Percentiles rank a stretch among this genome's conserved stretches.
These are phyloP conservation scores for Saturnia pavonia DNA, from an alignment of 2,888 invertebrate genomes.

Conservation along the genomic window DNA sequence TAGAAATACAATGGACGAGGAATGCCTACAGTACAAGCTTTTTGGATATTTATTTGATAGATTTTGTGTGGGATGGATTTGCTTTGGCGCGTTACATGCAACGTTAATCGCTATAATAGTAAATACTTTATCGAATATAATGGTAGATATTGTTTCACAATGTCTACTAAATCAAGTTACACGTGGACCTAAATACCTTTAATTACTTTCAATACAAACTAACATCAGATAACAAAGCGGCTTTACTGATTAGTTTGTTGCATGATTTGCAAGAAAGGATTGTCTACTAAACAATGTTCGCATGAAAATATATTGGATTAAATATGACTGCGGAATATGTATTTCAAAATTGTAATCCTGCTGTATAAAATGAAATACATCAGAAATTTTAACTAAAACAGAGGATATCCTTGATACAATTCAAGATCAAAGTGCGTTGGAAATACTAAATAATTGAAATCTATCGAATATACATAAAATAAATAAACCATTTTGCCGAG, in stretches of 20 bases:
- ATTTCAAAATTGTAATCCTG: not conserved
- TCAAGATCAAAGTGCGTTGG: slow-evolving; percentile 3
- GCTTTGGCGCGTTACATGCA: slow-evolving; percentile 57
- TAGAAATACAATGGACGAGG: slow-evolving; percentile 74
- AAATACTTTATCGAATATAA: slow-evolving; percentile 29
- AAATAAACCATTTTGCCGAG: slow-evolving; percentile 41
- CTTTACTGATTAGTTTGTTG: not conserved
- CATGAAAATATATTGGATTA: not conserved
- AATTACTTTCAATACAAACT: not conserved
- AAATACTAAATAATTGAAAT: slow-evolving; percentile 25
- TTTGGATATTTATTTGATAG: slow-evolving; percentile 81
- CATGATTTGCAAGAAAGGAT: not conserved
- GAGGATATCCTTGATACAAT: not conserved
- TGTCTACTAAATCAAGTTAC: not conserved
- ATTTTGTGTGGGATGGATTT: slow-evolving; percentile 78
- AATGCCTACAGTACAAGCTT: slow-evolving; percentile 77
- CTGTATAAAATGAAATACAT: not conserved
- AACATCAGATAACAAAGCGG: not conserved
- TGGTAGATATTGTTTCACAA: slow-evolving; percentile 3
- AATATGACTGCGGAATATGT: not conserved
- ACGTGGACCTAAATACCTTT: not conserved
- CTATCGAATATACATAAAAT: slow-evolving; percentile 36
- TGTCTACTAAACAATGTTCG: not conserved
- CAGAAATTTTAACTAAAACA: not conserved
- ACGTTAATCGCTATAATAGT: slow-evolving; percentile 51